phyloP scores from a whole-genome alignment of 2,888 invertebrate species.

The Heliconius cydno region DNA sequence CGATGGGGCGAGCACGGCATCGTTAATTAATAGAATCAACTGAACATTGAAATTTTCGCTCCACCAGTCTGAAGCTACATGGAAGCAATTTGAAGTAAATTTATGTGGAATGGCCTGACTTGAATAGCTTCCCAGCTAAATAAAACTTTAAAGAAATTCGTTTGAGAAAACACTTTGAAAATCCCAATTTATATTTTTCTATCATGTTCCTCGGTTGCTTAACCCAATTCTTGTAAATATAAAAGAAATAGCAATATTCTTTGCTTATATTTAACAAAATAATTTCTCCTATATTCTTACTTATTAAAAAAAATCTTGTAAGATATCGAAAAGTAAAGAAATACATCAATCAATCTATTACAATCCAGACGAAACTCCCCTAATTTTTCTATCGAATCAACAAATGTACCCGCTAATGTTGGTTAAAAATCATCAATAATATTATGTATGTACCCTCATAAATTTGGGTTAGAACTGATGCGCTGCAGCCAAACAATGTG shows the following conservation, averaged over 20 bases:
- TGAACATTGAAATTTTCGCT: conserved; percentile 80
- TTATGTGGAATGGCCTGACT: conserved; percentile 59
- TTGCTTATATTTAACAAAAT: not conserved
- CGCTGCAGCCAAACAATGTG: conserved; percentile 56
- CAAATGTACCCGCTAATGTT: conserved; percentile 66
- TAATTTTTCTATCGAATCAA: conserved; percentile 22
- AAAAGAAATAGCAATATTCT: not conserved
- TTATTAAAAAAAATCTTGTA: too few species aligned
- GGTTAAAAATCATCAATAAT: conserved; percentile 62
- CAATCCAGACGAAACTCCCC: too few species aligned
- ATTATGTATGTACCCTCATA: conserved; percentile 53
- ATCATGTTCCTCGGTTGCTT: not conserved
- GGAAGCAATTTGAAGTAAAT: conserved; percentile 56
- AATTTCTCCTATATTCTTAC: too few species aligned
- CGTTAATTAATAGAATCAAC: conserved; percentile 80
- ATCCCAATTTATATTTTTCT: conserved; percentile 15
- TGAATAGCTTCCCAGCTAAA: conserved; percentile 41
- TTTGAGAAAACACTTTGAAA: conserved; percentile 16
- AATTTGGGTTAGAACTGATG: conserved; percentile 56
- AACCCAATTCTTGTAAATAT: not conserved
- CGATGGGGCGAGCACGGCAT: conserved; percentile 73
- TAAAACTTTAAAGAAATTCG: conserved; percentile 34
- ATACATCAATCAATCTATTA: too few species aligned
- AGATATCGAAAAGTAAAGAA: too few species aligned
- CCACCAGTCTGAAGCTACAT: conserved; percentile 60